phyloP scores from a whole-genome alignment of 2,888 invertebrate genomes.

The Onchidella celtica region DNA sequence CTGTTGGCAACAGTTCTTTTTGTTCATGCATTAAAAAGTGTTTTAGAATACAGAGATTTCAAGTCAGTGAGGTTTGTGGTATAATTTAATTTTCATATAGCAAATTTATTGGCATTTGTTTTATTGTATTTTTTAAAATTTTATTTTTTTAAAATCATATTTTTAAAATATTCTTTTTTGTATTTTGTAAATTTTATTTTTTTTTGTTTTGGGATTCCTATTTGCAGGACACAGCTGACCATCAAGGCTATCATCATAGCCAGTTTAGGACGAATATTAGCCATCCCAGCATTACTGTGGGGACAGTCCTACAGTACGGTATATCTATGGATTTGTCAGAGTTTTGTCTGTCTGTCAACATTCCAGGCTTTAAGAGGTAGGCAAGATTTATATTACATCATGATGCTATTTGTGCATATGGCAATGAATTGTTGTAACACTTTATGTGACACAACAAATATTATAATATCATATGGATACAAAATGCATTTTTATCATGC shows the following conservation, averaged over 20 bases:
- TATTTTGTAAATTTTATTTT: slow-evolving; percentile 77
- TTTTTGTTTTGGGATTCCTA: neutral
- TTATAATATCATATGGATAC: too few relatives aligned
- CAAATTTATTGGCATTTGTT: neutral
- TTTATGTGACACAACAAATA: too few relatives aligned
- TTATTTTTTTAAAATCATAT: too few relatives aligned
- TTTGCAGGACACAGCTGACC: slow-evolving; percentile 44
- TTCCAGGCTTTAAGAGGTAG: slow-evolving; percentile 74
- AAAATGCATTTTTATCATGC: too few relatives aligned
- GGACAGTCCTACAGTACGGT: slow-evolving; percentile 69
- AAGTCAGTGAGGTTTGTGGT: slow-evolving; percentile 8
- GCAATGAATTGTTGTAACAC: too few relatives aligned
- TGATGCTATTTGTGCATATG: too few relatives aligned
- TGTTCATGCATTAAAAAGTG: neutral
- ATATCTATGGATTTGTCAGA: slow-evolving; percentile 62
- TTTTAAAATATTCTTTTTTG: slow-evolving; percentile 54
- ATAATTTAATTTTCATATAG: too few relatives aligned
- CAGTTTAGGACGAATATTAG: slow-evolving; percentile 72
- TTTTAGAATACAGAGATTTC: slow-evolving; percentile 3
- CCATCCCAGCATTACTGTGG: slow-evolving; percentile 74
- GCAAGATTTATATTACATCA: neutral
- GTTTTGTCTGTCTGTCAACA: slow-evolving; percentile 72
- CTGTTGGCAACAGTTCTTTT: slow-evolving; percentile 13
- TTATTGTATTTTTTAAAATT: too few relatives aligned
- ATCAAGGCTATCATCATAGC: slow-evolving; percentile 68